Conservation (phyloP, 2,888 invertebrate genomes). For the Drosophila flavopinicola region DNA sequence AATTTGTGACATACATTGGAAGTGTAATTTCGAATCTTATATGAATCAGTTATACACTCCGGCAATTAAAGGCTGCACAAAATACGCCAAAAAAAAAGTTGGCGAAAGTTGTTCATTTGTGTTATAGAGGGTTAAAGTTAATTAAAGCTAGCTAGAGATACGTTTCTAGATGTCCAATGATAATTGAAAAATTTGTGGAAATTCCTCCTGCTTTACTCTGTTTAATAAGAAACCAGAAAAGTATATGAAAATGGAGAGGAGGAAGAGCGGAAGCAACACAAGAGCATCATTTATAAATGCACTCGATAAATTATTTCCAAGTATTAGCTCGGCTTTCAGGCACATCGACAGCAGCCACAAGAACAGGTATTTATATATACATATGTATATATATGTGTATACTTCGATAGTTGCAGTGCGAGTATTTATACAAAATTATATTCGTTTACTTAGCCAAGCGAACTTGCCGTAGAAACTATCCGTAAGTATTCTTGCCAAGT, state of each 20-base stretch:
- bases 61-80: too few relatives aligned
- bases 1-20: too few relatives aligned
- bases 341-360: slow-evolving; percentile 61
- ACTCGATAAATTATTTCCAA: slow-evolving; percentile 74
- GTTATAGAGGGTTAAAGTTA: not conserved
- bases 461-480: slow-evolving; percentile 37
- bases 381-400: slow-evolving; percentile 1
- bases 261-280: slow-evolving; percentile 15
- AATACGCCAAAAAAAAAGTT: not conserved
- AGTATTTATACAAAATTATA: slow-evolving; percentile 61
- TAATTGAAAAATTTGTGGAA: slow-evolving; percentile 53
- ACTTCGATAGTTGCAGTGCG: slow-evolving; percentile 11
- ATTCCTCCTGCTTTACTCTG: slow-evolving; percentile 1
- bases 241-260: not conserved
- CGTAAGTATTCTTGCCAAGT: slow-evolving; percentile 35
- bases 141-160: slow-evolving; percentile 27
- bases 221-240: not conserved
- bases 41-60: too few relatives aligned
- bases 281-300: slow-evolving; percentile 75
- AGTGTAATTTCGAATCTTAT: too few relatives aligned
- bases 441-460: slow-evolving; percentile 57
- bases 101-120: not conserved
- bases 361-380: slow-evolving; percentile 16
- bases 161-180: slow-evolving; percentile 18
- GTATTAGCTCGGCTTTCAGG: slow-evolving; percentile 69